Base-by-base conservation (phyloP, 2,797 vertebrate species). In the Phoebastria nigripes region DNA sequence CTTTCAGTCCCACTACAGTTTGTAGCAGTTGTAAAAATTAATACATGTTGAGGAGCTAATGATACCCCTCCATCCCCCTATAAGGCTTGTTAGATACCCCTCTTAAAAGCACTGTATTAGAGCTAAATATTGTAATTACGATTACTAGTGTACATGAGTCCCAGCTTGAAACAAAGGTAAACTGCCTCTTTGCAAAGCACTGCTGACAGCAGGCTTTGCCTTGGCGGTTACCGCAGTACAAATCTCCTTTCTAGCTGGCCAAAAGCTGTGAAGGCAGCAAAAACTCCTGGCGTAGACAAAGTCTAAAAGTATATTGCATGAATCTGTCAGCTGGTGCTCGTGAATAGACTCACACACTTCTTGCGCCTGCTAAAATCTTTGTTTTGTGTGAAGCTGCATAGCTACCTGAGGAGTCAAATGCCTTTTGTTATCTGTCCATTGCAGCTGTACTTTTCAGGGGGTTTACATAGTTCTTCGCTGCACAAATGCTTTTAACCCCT, bases 81-180 rank as follows among this genome's bases (percentile, higher is more conserved):
- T 19, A 87, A 76, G 33, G 44, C 17, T 44, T 73, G 24, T 65
- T 54, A 89, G 78, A 87, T 24, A 72, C 15, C 39, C 46, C 77
- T 69, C 66, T 91, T 35, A 76, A 78, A 89, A 88, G 85, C 67
- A 63, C 13, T 9, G 8, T 37, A 79, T 87, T 82, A 89, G 31
- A 86, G 58, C 47, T 89, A 90, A 95, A 81, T 66, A 84, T 59
- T 91, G 59, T 93, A 82, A 95, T 97, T 94, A 93, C 46, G 55
- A 92, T 66, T 76, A 87, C 20, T 12, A 17, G 79, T 22, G 20
- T 63, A 79, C 41, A 49, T 6, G 20, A 83, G 44, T 46, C 56
- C 59, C 92, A 93, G 93, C 66, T 65, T 83, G 94, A 95, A 88
- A 82, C 59, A 47, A 88, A 29, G 10, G 81, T 90, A 84, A 97